Evolutionary conservation across 2,797 vertebrate genomes (phyloP).

Genomic region (Lindbergichthys nudifrons): DNA sequence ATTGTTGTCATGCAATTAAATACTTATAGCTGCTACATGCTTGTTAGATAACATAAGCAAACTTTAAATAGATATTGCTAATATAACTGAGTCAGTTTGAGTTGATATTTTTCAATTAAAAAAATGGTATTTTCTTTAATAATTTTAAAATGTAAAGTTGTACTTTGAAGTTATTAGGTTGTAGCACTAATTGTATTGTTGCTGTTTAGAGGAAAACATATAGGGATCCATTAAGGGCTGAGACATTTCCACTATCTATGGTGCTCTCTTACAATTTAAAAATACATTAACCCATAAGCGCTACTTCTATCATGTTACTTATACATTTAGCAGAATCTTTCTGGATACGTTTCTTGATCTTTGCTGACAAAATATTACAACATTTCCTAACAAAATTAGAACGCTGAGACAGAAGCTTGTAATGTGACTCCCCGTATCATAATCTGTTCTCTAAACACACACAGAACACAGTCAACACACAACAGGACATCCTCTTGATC

Average conservation of each 20-base stretch:
- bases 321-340: too few species aligned
- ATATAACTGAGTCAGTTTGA: neutral
- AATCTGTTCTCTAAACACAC: neutral
- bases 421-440: neutral
- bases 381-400: neutral
- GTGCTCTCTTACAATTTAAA: neutral
- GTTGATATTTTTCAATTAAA: neutral
- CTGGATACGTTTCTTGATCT: neutral
- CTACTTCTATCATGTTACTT: too few species aligned
- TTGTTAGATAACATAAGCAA: neutral
- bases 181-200: neutral
- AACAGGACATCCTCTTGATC: constrained; percentile 26
- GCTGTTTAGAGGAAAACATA: neutral
- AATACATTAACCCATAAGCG: neutral
- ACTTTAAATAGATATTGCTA: neutral
- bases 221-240: neutral
- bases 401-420: too few species aligned
- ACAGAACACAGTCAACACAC: neutral
- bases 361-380: neutral
- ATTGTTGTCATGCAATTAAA: neutral
- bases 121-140: too few species aligned
- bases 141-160: too few species aligned
- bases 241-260: neutral
- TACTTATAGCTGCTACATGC: neutral
- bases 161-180: neutral